Evolutionary conservation across 2,113 vertebrate species (phyloP).

Genomic region (Tenebrosternarchus preto): DNA sequence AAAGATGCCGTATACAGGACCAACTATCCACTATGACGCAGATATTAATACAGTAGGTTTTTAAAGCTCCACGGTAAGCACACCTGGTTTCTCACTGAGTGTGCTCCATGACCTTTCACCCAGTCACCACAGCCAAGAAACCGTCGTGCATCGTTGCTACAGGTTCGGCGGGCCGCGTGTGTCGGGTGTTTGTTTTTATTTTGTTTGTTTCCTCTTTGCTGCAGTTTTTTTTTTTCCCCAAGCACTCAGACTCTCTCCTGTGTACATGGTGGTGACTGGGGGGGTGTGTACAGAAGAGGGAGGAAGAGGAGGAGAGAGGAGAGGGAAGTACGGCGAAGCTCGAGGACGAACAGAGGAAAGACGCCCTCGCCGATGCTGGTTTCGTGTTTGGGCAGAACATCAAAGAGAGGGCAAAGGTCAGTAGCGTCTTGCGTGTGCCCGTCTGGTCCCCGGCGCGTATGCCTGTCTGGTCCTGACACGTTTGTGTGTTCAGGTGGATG

Average conservation of each 20-base stretch:
- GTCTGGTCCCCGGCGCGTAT: background rate
- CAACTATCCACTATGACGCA: background rate
- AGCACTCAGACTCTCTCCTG: background rate
- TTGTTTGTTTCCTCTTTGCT: no score
- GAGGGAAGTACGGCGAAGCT: conserved; percentile 68
- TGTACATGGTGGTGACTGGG: background rate
- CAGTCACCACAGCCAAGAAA: background rate
- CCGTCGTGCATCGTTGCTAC: background rate
- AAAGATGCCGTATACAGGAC: background rate
- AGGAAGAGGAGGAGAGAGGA: conserved; percentile 72
- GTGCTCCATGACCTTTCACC: background rate
- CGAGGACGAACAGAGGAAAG: conserved; percentile 74
- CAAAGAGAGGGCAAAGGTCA: conserved; percentile 94
- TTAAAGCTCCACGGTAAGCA: background rate
- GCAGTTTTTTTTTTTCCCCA: no score
- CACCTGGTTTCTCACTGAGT: background rate
- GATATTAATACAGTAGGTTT: background rate
- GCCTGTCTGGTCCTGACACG: background rate
- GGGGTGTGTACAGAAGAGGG: conserved; percentile 67
- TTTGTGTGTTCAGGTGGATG: conserved; percentile 79
- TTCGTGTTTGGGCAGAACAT: conserved; percentile 98
- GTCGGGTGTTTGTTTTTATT: background rate
- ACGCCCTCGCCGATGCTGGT: conserved; percentile 77
- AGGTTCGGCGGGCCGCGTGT: background rate
- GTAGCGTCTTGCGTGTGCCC: background rate